Base-by-base conservation (phyloP, 2,113 vertebrate genomes). In the Urocitellus parryii region DNA sequence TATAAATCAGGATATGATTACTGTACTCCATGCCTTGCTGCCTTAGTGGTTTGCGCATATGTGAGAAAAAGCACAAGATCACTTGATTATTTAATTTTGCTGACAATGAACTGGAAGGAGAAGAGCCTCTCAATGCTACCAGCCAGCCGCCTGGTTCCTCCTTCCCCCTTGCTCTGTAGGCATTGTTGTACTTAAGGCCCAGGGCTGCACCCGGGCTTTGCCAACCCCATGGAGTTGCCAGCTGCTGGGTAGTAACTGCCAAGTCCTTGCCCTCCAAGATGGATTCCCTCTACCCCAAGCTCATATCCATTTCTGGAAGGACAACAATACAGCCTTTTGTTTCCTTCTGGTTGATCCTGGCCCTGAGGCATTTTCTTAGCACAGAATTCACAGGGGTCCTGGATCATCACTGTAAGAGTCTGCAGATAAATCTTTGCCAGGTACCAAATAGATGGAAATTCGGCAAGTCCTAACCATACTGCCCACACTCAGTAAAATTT, bases 51-150 rank as follows among this genome's bases (percentile, higher is more conserved):
- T 27, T 88, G 48, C 32, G 17, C 48, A 73, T 63, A 68, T 72
- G 37, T 80, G 73, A 77, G 68, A 34, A 87, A 86, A 96, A 63
- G 14, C 45, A 8, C 4, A 73, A 63, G 73, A 88, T 8, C 56
- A 70, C 45, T 48, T 73, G 32, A 90, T 68, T 77, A 81, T 91
- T 92, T 78, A 83, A 96, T 93, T 96, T 68, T 89, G 25, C 14
- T 79, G 72, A 95, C 97, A 12, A 76, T 51, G 76, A 94, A 74
- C 51, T 17, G 0, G 48, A 73, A 25, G 45, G 9, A 17, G 51
- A 61, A 51, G 51, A 87, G 34, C 17, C 65, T 83, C 48, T 25
- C 58, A 72, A 82, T 13, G 29, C 68, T 76, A 45, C 14, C 9
- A 48, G 67, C 67, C 61, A 70, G 17, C 6, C 9, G 45, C 51